phyloP scores from a whole-genome alignment of 2,888 invertebrate genomes.

The Chrysotoxum bicinctum region DNA sequence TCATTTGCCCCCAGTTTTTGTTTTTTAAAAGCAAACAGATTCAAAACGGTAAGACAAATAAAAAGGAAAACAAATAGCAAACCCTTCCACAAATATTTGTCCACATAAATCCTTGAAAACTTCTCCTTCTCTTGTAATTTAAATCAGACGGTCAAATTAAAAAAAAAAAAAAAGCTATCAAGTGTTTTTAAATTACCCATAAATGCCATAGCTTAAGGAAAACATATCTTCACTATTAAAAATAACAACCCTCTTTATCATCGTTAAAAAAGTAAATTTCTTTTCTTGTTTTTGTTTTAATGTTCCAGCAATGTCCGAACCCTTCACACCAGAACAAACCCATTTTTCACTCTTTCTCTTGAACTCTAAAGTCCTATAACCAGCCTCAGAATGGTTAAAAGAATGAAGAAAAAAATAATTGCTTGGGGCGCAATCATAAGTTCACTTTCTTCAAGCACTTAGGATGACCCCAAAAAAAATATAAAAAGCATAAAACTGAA shows the following conservation, averaged over 20 bases:
- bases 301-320: constrained; percentile 21
- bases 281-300: not conserved
- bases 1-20: too few species aligned
- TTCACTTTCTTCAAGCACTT: constrained; percentile 55
- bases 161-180: not conserved
- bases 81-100: constrained; percentile 9
- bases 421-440: constrained; percentile 52
- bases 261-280: constrained; percentile 18
- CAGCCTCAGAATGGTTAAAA: constrained; percentile 9
- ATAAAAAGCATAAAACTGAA: not conserved
- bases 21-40: too few species aligned
- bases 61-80: not conserved
- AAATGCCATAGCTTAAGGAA: constrained; percentile 27
- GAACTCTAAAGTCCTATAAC: constrained; percentile 6
- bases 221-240: constrained; percentile 31
- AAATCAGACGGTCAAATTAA: not conserved
- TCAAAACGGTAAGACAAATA: not conserved
- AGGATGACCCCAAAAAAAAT: constrained; percentile 26
- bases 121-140: not conserved
- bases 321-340: constrained; percentile 14
- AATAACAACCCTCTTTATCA: constrained; percentile 31
- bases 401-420: constrained; percentile 3
- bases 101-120: constrained; percentile 4
- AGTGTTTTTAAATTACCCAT: constrained; percentile 36
- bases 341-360: constrained; percentile 8